Percentiles rank a stretch among this genome's conserved stretches.
phyloP scores from a whole-genome alignment of 1,140 invertebrate genomes.

The Drosophila nigromelanica region DNA sequence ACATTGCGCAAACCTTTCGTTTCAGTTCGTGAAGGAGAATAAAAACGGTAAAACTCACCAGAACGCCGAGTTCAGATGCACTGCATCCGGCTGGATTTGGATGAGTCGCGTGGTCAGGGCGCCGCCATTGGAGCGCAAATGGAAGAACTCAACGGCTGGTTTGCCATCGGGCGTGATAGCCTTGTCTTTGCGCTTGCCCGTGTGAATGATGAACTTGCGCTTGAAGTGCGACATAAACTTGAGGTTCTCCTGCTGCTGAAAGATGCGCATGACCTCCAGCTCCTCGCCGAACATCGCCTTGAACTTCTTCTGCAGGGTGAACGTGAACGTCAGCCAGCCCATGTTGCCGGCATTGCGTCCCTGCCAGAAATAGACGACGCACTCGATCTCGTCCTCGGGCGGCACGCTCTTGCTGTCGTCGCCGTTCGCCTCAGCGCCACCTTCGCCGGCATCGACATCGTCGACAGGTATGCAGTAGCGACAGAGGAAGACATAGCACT shows the following conservation, averaged over 20 bases:
- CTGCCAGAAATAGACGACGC: constrained; percentile 99
- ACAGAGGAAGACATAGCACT: constrained; percentile 99
- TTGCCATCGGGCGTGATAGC: constrained; percentile 84
- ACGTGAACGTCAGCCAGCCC: constrained; percentile 99
- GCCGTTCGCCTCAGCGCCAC: constrained; percentile 2
- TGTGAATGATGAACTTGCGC: constrained; percentile 96
- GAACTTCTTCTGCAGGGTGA: constrained; percentile 98
- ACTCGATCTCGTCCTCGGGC: constrained; percentile 95
- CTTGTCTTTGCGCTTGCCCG: constrained; percentile 91
- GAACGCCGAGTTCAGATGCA: constrained; percentile 92
- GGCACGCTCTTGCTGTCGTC: constrained; percentile 73
- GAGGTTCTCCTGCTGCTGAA: constrained; percentile 99
- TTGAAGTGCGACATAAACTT: constrained; percentile 99
- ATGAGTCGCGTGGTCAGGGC: constrained; percentile 96
- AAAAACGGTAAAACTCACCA: constrained; percentile 86
- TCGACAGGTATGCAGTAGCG: constrained; percentile 93
- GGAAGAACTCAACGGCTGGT: constrained; percentile 95
- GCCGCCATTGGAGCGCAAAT: constrained; percentile 97
- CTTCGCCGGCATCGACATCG: constrained; percentile 83
- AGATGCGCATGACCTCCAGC: constrained; percentile 97
- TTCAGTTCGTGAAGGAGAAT: too few relatives aligned
- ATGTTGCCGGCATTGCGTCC: constrained; percentile 98
- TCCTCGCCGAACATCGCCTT: constrained; percentile 97
- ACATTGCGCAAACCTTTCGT: too few relatives aligned
- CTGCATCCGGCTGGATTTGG: constrained; percentile 93